phyloP scores from a whole-genome alignment of 2,888 invertebrate species.

The Tribolium freemani region DNA sequence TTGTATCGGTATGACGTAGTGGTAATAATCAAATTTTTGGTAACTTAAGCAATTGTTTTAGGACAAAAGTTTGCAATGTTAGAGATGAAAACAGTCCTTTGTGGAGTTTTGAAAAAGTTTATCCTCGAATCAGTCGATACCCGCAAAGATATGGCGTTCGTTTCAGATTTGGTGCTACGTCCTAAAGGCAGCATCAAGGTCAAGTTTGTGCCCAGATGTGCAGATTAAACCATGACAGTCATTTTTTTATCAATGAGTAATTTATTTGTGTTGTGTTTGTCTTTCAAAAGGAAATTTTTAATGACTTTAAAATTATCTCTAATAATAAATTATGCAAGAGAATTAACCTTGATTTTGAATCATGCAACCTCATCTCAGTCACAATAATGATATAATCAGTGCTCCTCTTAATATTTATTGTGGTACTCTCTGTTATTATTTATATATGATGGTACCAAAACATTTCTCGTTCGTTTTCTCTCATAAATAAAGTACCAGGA shows the following conservation, averaged over 20 bases:
- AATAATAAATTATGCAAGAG: not conserved
- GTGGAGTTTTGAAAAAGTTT: conserved; percentile 71
- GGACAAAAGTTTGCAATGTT: conserved; percentile 77
- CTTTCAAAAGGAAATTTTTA: not conserved
- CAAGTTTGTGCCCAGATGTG: conserved; percentile 48
- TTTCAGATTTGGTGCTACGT: conserved; percentile 69
- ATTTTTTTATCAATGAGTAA: not conserved
- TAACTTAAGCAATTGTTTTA: not conserved
- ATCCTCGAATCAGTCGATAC: conserved; percentile 68
- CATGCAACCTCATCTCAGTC: not conserved
- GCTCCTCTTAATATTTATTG: not conserved
- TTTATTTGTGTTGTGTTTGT: not conserved
- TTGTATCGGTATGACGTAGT: conserved; percentile 56
- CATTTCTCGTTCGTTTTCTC: not conserved
- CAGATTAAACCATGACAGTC: not conserved
- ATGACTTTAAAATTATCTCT: not conserved
- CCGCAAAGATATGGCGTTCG: conserved; percentile 66
- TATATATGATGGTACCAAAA: conserved; percentile 22
- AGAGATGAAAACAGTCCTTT: conserved; percentile 74
- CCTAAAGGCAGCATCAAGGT: conserved; percentile 66
- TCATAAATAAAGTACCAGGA: conserved; percentile 17
- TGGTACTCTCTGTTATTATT: not conserved
- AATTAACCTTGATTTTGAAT: not conserved
- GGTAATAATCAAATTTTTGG: not conserved
- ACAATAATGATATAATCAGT: not conserved